Conservation (phyloP, 2,888 invertebrate species). For the Aromia moschata region DNA sequence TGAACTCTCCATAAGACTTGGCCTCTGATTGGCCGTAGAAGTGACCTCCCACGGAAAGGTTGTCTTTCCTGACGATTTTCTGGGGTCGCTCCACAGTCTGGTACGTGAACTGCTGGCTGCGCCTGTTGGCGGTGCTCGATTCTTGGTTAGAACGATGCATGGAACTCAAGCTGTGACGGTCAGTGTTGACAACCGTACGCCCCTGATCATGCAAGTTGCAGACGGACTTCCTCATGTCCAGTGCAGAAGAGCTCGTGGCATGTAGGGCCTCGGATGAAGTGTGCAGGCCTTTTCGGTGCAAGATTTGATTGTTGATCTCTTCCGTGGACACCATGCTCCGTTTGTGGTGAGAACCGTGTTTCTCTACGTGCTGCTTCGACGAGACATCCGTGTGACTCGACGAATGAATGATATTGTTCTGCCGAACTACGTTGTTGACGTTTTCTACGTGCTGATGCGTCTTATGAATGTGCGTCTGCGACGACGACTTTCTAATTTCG, state of each 20-base stretch:
- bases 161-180: slow-evolving; percentile 81
- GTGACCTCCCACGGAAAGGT: slow-evolving; percentile 76
- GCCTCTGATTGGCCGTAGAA: slow-evolving; percentile 80
- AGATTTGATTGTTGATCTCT: slow-evolving; percentile 79
- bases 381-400: slow-evolving; percentile 39
- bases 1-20: slow-evolving; percentile 75
- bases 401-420: slow-evolving; percentile 44
- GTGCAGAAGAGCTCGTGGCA: slow-evolving; percentile 77
- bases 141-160: slow-evolving; percentile 75
- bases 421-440: slow-evolving; percentile 28
- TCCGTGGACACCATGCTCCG: slow-evolving; percentile 79
- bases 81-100: slow-evolving; percentile 70
- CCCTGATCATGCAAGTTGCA: slow-evolving; percentile 80
- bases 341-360: slow-evolving; percentile 66
- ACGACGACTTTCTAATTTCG: slow-evolving; percentile 57
- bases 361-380: slow-evolving; percentile 28
- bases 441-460: slow-evolving; percentile 37
- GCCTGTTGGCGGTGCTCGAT: slow-evolving; percentile 64
- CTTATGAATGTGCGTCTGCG: slow-evolving; percentile 55
- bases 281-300: slow-evolving; percentile 77
- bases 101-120: slow-evolving; percentile 57
- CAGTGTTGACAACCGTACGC: slow-evolving; percentile 73
- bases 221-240: slow-evolving; percentile 83
- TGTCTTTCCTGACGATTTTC: slow-evolving; percentile 71
- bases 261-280: slow-evolving; percentile 78